Base-by-base conservation (phyloP, 2,113 vertebrate genomes). In the Hippocampus comes region DNA sequence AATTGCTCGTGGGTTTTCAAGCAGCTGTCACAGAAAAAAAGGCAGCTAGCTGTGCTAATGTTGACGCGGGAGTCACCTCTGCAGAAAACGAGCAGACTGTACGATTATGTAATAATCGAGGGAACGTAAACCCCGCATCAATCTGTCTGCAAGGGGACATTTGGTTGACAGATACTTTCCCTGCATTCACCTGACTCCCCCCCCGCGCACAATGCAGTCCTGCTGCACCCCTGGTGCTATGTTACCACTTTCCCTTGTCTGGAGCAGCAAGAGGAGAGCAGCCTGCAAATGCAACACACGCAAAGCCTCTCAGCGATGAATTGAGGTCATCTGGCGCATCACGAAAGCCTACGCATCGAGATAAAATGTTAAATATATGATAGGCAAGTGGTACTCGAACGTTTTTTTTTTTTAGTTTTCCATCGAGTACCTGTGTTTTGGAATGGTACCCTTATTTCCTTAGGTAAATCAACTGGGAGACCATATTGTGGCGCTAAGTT, bases 231-330 rank as follows among this genome's bases (percentile, higher is more conserved):
- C 41, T n/a, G 78, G 71, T 78, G 70, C 76, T 73, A 68, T 30
- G 77, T 84, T 88, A 76, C 80, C 81, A 85, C 89, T 90, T 87
- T 89, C 86, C 75, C 84, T 51, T 46, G 46, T 23, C 48, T 49
- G 67, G 51, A 70, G 53, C 56, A 63, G 80, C 46, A 34, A 34
- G 30, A 34, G 30, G 30, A 67, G 51, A 70, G 53, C 56, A 63
- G 80, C 46, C 27, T 17, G 61, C 68, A 51, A 21, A 5, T 51
- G 49, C 11, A 14, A 46, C 10, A 46, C 43, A 46, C 10, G 43
- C 43, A 55, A 55, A n/a, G 15, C 7, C 4, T 27, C 23, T 25
- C 56, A 34, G 20, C 15, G 15, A 34, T 18, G 11, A 27, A n/a
- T 55, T 55, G 53, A 55, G n/a, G 21, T 23, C 53, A 23, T n/a